Percentiles rank a stretch among this genome's conserved stretches.
phyloP scores from a whole-genome alignment of 1,140 invertebrate species.

The Drosophila guanche region DNA sequence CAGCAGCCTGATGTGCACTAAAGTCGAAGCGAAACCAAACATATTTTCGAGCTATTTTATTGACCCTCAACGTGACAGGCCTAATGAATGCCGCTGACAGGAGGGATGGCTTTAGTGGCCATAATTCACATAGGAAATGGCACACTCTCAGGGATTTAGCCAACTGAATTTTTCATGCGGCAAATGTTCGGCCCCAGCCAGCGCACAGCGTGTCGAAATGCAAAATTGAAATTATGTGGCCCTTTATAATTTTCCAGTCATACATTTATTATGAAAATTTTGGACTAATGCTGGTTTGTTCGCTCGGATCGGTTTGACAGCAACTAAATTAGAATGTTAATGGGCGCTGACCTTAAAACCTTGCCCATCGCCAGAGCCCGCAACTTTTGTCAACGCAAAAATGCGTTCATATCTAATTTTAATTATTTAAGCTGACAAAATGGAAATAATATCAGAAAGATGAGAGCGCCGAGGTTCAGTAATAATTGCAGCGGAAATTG shows the following conservation, averaged over 20 bases:
- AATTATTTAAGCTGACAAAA: constrained; percentile 66
- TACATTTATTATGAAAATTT: constrained; percentile 52
- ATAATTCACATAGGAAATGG: constrained; percentile 33
- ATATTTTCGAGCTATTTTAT: constrained; percentile 48
- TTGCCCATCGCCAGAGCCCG: not conserved
- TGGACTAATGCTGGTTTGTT: constrained; percentile 8
- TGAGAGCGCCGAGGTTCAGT: constrained; percentile 24
- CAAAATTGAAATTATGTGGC: constrained; percentile 45
- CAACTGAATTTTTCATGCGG: constrained; percentile 51
- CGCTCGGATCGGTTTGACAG: not conserved
- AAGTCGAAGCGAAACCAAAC: constrained; percentile 15
- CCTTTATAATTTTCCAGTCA: constrained; percentile 40
- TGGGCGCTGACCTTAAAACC: constrained; percentile 30
- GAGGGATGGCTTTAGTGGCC: constrained; percentile 3
- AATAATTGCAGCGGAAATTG: constrained; percentile 77
- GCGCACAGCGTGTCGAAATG: constrained; percentile 28
- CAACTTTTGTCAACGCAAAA: constrained; percentile 12
- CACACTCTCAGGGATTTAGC: constrained; percentile 41
- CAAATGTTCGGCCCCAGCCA: constrained; percentile 14
- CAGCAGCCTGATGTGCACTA: constrained; percentile 21
- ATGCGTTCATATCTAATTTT: constrained; percentile 53
- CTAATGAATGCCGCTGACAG: constrained; percentile 38
- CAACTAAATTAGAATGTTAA: constrained; percentile 50
- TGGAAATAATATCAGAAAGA: constrained; percentile 12
- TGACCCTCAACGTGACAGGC: constrained; percentile 48